phyloP scores from a whole-genome alignment of 2,888 invertebrate genomes.

The Chaetoderma sp. region DNA sequence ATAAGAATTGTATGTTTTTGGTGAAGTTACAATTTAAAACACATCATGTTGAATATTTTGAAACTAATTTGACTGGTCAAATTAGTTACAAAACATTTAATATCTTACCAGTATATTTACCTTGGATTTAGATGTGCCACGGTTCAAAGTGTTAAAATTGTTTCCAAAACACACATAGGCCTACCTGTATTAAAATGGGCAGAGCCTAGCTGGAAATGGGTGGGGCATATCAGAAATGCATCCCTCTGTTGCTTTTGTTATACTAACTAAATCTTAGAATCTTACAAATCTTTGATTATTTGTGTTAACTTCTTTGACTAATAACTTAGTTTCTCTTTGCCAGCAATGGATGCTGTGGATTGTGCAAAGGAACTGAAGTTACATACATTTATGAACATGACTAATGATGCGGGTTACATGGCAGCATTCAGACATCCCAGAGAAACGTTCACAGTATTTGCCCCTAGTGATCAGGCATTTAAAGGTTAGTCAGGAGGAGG shows the following conservation, averaged over 20 bases:
- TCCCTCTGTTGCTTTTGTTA: not conserved
- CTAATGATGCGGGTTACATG: slow-evolving; percentile 69
- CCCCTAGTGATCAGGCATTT: slow-evolving; percentile 72
- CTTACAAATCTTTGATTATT: no score
- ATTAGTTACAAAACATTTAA: no score
- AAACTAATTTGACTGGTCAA: no score
- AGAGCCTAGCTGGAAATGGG: not conserved
- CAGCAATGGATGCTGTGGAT: no score
- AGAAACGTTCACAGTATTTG: slow-evolving; percentile 71
- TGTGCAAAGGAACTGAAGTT: slow-evolving; percentile 66
- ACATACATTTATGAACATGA: slow-evolving; percentile 69
- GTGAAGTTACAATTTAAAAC: no score
- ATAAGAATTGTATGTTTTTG: no score
- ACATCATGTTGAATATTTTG: no score
- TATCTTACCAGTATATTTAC: no score
- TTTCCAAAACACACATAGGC: not conserved
- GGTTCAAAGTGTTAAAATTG: no score
- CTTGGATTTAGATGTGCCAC: no score
- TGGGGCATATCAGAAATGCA: not conserved
- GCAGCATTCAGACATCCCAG: slow-evolving; percentile 68
- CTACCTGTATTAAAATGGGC: not conserved
- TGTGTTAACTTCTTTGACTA: no score
- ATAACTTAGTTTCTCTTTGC: no score
- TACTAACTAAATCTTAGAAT: slow-evolving; percentile 5
- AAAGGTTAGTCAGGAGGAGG: slow-evolving; percentile 55